phyloP scores from a whole-genome alignment of 2,113 vertebrate species.

The Mixornis gularis region DNA sequence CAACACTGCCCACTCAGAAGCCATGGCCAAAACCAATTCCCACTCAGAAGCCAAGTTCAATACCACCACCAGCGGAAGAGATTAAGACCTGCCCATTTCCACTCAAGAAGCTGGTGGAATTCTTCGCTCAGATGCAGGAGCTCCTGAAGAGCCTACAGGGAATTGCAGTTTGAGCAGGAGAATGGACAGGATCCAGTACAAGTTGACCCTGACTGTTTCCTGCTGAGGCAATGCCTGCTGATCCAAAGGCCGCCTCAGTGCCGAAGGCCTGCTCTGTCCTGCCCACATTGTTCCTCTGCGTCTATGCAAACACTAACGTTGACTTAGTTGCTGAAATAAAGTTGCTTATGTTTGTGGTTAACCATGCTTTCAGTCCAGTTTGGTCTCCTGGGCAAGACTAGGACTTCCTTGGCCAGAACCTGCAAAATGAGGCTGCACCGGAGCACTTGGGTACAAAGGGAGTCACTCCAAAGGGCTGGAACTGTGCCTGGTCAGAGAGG shows the following conservation, averaged over 20 bases:
- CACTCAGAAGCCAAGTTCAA: background rate
- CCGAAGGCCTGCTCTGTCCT: background rate
- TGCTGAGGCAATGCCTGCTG: background rate
- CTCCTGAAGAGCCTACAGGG: background rate
- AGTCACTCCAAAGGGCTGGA: background rate
- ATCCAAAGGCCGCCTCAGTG: background rate
- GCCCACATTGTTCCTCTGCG: background rate
- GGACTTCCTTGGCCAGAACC: background rate
- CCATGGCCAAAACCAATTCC: fast-evolving
- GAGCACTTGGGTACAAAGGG: background rate
- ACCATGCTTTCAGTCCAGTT: background rate
- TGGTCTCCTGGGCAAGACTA: background rate
- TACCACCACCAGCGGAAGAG: background rate
- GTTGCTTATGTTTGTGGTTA: background rate
- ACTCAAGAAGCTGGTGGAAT: background rate
- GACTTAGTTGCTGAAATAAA: background rate
- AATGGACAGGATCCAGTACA: background rate
- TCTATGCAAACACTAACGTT: background rate
- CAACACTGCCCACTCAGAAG: too few species aligned
- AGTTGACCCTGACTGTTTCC: fast-evolving
- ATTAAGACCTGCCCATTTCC: background rate
- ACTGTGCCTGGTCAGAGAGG: background rate
- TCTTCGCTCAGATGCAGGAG: background rate
- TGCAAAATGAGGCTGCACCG: background rate
- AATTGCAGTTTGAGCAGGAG: background rate